A percentile compares a stretch with the other conserved stretches of the same genome.
phyloP scores from a whole-genome alignment of 2,113 vertebrate species.

The Seriola rivoliana region DNA sequence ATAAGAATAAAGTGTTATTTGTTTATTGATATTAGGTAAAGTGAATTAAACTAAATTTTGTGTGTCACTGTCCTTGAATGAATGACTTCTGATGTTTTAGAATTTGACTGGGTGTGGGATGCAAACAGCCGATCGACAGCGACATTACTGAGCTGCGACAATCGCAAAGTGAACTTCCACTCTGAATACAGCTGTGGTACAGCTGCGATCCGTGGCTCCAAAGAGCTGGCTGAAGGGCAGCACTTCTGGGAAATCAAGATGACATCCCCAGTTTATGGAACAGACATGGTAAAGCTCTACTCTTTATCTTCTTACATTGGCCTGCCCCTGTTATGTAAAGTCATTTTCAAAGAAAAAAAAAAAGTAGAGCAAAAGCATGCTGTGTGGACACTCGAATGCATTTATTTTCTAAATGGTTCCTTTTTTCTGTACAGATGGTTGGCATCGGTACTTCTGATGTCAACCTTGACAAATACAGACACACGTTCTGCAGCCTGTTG shows the following conservation, averaged over 20 bases:
- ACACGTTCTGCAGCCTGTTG: constrained; percentile 96
- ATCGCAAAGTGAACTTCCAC: constrained; percentile 97
- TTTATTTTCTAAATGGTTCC: neutral
- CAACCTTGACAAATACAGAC: constrained; percentile 95
- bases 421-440: constrained; percentile 89
- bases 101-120: constrained; percentile 98
- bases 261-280: constrained; percentile 97
- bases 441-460: constrained; percentile 95
- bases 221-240: constrained; percentile 93
- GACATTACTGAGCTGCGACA: constrained; percentile 92
- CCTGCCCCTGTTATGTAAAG: neutral
- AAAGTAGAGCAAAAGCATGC: neutral
- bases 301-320: neutral
- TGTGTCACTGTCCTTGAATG: neutral
- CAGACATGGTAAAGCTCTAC: constrained; percentile 91
- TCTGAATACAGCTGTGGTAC: constrained; percentile 97
- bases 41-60: neutral
- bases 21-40: neutral
- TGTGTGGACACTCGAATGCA: neutral
- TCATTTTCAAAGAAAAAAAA: neutral
- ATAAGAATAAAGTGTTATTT: neutral
- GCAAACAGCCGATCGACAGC: constrained; percentile 90
- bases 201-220: constrained; percentile 92
- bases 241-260: constrained; percentile 99
- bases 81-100: constrained; percentile 74